Conservation (phyloP, 2,113 vertebrate genomes). For the cat (Felis catus) region DNA sequence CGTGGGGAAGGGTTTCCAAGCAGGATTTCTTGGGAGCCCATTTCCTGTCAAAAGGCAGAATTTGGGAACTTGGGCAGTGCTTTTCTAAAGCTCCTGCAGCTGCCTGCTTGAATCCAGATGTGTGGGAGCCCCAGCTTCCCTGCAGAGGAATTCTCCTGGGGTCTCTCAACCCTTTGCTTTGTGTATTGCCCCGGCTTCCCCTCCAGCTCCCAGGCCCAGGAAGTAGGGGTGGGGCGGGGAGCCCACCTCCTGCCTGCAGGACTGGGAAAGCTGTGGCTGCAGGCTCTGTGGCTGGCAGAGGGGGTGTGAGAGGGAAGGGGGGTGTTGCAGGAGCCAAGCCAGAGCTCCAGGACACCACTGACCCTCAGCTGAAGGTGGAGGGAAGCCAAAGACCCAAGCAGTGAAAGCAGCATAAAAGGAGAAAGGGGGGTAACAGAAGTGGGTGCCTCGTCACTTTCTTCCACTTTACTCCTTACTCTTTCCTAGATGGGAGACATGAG, state of each 20-base stretch:
- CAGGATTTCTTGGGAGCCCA: slow-evolving; percentile 58
- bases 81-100: slow-evolving; percentile 4
- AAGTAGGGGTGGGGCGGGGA: neutral
- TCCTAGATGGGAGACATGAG: neutral
- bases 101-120: slow-evolving; percentile 46
- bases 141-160: neutral
- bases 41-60: slow-evolving; percentile 58
- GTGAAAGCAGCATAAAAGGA: neutral
- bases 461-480: neutral
- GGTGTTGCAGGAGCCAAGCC: neutral
- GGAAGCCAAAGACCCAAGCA: neutral
- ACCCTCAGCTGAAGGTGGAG: neutral
- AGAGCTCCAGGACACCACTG: neutral
- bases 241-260: neutral
- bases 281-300: neutral
- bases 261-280: neutral
- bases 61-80: neutral
- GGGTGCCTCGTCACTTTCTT: neutral
- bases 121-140: neutral
- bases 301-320: neutral
- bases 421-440: neutral
- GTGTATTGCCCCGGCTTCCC: neutral
- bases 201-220: neutral
- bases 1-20: neutral
- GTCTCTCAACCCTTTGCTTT: neutral